Evolutionary conservation across 2,888 invertebrate genomes (phyloP), one percentile per base, ranked within the genome.

Genomic region (Caenorhabditis auriculariae): DNA sequence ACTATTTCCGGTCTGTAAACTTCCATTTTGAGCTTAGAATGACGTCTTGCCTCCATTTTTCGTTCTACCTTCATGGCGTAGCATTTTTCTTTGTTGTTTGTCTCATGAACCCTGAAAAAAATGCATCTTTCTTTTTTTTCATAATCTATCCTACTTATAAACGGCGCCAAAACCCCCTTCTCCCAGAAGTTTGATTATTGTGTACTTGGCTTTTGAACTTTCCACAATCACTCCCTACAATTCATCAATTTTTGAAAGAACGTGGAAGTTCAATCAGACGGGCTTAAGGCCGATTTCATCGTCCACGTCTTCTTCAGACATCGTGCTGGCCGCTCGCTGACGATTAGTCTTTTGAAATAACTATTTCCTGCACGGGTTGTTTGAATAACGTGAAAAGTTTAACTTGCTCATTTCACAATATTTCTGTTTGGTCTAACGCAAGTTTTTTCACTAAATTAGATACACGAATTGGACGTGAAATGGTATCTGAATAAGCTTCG

Each of bases 1-100:
- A n/a, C n/a, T n/a, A n/a, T n/a, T n/a, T n/a, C 17, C 9, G 4
- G 21, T 9, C 4, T 15, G 21, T 42, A 26, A 9, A 74, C 63
- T 63, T 76, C 76, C 77, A 76, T 76, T 47, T 77, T 76, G 15
- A 76, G 66, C 44, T 77, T 76, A 12, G 74, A 71, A 44, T 72
- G 71, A 23, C 62, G 64, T 24, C 70, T 41, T 19, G 39, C 62
- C 29, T 69, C 71, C 6, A 69, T 38, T 55, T 74, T 77, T 55
- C 64, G 65, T 58, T 77, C 77, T 32, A 77, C 69, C 44, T 77
- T 77, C 74, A 77, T 72, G 53, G 77, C 77, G 35, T 63, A 74
- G 9, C 42, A 27, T 38, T 44, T 35, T 5, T 61, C 65, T 7
- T 51, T 64, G 38, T 63, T 59, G 43, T 74, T 63, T 17, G 51